phyloP scores from a whole-genome alignment of 2,113 vertebrate species.

The Anguilla rostrata region DNA sequence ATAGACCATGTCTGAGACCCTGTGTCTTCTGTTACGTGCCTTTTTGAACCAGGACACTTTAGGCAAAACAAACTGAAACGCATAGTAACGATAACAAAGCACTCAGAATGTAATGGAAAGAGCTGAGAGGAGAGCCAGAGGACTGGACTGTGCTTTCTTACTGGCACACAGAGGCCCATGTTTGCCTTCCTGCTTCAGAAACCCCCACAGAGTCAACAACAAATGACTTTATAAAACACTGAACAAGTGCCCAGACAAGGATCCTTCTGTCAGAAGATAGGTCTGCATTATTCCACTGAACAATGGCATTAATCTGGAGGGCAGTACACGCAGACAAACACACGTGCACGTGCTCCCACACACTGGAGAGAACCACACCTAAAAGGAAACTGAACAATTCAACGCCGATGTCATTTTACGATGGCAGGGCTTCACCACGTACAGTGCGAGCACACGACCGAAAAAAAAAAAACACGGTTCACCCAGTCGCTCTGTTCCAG shows the following conservation, averaged over 20 bases:
- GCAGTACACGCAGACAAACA: background rate
- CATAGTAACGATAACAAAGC: background rate
- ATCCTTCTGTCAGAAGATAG: background rate
- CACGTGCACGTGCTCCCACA: background rate
- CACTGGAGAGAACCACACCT: too few relatives aligned
- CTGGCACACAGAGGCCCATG: background rate
- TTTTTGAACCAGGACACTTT: background rate
- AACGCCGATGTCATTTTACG: background rate
- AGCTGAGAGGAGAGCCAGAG: background rate
- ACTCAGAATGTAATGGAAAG: background rate
- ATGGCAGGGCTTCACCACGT: background rate
- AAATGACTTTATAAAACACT: constrained; percentile 7
- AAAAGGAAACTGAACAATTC: background rate
- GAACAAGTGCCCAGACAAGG: background rate
- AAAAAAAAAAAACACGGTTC: background rate
- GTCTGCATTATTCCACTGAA: background rate
- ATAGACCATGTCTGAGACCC: background rate
- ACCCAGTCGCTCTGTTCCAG: background rate
- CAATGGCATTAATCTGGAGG: background rate
- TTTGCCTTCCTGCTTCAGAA: background rate
- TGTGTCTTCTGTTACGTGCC: background rate
- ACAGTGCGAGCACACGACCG: background rate
- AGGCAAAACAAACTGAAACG: background rate
- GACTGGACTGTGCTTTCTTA: background rate
- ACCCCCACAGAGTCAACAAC: background rate